Percentiles rank a stretch among this genome's conserved stretches.
Conservation (phyloP, 2,113 vertebrate species). For the Periophthalmodon schlosseri region DNA sequence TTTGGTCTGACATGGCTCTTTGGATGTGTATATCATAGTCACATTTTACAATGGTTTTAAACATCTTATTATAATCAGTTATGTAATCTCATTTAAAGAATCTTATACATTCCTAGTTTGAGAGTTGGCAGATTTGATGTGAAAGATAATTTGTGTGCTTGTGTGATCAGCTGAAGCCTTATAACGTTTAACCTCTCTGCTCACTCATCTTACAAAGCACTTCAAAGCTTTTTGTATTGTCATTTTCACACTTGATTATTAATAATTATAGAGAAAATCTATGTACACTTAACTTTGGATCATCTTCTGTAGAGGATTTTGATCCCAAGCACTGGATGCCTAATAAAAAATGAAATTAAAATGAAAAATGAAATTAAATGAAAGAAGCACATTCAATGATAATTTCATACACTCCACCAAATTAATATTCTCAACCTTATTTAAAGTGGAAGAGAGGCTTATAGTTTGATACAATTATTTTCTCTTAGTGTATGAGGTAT, state of each 20-base stretch:
- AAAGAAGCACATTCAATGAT: constrained; percentile 2
- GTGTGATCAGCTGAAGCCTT: constrained; percentile 39
- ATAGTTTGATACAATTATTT: constrained; percentile 45
- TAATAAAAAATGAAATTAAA: background rate
- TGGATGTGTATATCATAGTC: constrained; percentile 7
- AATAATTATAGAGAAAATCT: background rate
- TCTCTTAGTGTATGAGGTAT: constrained; percentile 21
- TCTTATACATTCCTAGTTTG: constrained; percentile 63
- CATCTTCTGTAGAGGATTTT: background rate
- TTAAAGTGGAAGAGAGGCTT: constrained; percentile 49
- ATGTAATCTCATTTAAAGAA: constrained; percentile 12
- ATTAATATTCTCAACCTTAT: constrained; percentile 17
- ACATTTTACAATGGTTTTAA: constrained; percentile 1
- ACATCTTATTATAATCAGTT: background rate
- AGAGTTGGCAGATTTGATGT: constrained; percentile 29
- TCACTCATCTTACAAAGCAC: constrained; percentile 10
- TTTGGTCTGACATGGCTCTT: background rate
- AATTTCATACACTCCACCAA: constrained; percentile 9
- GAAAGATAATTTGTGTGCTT: background rate
- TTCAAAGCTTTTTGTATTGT: background rate
- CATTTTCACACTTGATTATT: no score
- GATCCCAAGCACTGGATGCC: background rate
- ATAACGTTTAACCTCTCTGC: background rate
- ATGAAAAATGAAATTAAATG: background rate
- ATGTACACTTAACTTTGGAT: constrained; percentile 6